A percentile compares a stretch with the other conserved stretches of the same genome.
These are phyloP conservation scores for Limnephilus rhombicus DNA, from an alignment of 2,888 invertebrate species.

Conservation along the genomic window DNA sequence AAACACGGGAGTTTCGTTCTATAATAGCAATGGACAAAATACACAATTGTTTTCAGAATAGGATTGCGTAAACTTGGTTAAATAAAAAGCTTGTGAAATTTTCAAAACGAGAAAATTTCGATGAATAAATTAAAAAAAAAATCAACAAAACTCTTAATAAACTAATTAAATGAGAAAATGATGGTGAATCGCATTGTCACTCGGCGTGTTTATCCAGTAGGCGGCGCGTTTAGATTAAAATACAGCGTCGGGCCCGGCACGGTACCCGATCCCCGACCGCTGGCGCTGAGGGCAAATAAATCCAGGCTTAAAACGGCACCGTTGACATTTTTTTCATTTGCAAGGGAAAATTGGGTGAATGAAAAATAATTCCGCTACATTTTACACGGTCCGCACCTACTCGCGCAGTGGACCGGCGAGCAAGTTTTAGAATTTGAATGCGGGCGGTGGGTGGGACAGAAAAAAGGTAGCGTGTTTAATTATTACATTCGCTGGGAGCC, in stretches of 20 bases:
- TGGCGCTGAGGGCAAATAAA: conserved; percentile 36
- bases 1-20: too few relatives aligned
- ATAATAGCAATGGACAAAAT: too few relatives aligned
- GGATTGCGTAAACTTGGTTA: too few relatives aligned
- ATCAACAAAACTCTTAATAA: background rate
- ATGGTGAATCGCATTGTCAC: conserved; percentile 4
- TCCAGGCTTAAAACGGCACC: conserved; percentile 35
- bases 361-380: background rate
- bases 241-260: background rate
- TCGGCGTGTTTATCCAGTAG: background rate
- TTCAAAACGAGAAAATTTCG: background rate
- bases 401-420: background rate
- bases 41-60: too few relatives aligned
- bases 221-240: background rate
- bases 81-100: background rate
- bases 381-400: background rate
- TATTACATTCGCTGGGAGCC: background rate
- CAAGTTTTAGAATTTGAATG: background rate
- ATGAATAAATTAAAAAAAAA: background rate
- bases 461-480: background rate
- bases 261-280: background rate
- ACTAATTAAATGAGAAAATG: background rate
- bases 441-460: background rate
- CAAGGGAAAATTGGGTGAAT: conserved; percentile 11
- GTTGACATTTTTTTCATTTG: conserved; percentile 32